These are phyloP conservation scores for Ahaetulla prasina DNA, from an alignment of 2,113 vertebrate genomes.

Conservation along the genomic window DNA sequence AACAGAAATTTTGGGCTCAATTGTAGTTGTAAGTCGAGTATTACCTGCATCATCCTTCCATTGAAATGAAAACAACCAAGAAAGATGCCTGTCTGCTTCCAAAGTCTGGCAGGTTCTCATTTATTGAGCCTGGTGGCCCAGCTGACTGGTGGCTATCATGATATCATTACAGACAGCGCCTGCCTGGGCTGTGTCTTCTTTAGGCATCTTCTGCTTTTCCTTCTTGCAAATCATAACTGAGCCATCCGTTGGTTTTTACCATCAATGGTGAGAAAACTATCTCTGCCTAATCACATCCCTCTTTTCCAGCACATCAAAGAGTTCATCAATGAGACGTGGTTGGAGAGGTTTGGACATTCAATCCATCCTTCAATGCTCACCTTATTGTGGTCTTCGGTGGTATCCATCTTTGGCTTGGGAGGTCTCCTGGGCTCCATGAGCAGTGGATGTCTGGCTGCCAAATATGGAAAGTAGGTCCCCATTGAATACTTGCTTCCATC, in stretches of 20 bases:
- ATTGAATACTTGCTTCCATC: neutral
- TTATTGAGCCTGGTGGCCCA: neutral
- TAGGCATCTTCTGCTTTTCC: no score
- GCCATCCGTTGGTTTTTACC: no score
- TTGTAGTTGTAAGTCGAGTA: no score
- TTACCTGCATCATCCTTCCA: neutral
- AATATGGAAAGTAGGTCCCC: conserved; percentile 70
- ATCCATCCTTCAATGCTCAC: conserved; percentile 62
- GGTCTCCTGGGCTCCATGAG: conserved; percentile 67
- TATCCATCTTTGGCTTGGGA: conserved; percentile 72
- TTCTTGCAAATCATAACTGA: neutral
- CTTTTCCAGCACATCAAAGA: conserved; percentile 76
- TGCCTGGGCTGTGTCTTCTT: neutral
- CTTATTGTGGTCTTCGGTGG: conserved; percentile 73
- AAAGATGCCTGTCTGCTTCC: neutral
- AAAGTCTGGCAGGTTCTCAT: neutral
- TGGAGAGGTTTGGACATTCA: conserved; percentile 61
- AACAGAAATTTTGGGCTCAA: no score
- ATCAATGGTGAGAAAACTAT: neutral
- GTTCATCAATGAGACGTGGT: conserved; percentile 84
- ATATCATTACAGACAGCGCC: fast-evolving
- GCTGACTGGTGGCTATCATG: neutral
- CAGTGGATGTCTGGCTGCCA: conserved; percentile 69
- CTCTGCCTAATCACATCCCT: neutral
- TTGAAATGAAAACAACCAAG: neutral